Conservation (phyloP, 2,113 vertebrate genomes). For the Tauraco erythrolophus region DNA sequence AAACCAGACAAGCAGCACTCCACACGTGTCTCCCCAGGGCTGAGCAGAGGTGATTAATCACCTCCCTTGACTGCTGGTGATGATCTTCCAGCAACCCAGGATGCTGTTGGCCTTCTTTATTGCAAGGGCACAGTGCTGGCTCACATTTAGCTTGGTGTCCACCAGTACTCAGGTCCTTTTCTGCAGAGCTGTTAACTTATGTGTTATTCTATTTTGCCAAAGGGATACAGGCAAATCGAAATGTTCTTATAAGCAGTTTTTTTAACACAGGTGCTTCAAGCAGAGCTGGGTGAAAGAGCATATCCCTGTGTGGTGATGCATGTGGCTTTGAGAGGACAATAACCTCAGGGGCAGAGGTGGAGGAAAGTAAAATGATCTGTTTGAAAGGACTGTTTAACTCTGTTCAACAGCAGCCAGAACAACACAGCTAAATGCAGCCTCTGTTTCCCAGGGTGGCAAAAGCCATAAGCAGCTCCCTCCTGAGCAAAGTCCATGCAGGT, state of each 20-base stretch:
- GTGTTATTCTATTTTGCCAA: not conserved
- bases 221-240: not conserved
- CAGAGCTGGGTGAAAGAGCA: not conserved
- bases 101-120: no score
- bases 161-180: not conserved
- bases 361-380: not conserved
- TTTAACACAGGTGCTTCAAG: not conserved
- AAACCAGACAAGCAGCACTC: not conserved
- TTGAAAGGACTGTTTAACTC: not conserved
- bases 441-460: not conserved
- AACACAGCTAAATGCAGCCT: not conserved
- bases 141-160: not conserved
- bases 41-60: not conserved
- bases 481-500: not conserved
- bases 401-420: not conserved
- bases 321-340: not conserved
- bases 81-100: not conserved
- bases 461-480: not conserved
- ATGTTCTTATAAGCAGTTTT: not conserved
- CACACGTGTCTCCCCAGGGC: not conserved
- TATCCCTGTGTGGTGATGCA: no score
- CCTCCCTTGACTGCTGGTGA: not conserved
- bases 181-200: not conserved
- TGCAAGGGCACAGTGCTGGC: no score
- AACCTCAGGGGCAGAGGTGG: not conserved